A percentile compares a stretch with the other conserved stretches of the same genome.
Evolutionary conservation across 2,888 invertebrate species (phyloP).

Genomic region (Octodonta nipae): DNA sequence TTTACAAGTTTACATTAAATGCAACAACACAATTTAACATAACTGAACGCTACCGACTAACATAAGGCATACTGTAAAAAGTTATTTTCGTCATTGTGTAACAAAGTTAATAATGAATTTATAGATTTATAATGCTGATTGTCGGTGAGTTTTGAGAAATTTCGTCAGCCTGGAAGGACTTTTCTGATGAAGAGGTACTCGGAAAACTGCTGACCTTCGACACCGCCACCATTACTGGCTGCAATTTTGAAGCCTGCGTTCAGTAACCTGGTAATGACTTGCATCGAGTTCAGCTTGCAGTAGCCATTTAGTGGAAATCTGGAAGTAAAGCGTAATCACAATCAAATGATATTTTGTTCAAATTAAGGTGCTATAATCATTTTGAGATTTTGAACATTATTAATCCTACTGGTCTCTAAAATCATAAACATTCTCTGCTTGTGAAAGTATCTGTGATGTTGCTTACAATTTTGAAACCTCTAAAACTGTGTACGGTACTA

Average conservation of each 20-base stretch:
- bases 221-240: conserved; percentile 75
- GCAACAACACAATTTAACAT: background rate
- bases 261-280: conserved; percentile 68
- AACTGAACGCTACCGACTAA: background rate
- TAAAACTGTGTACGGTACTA: too few species aligned
- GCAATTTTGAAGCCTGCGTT: conserved; percentile 66
- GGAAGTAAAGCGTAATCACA: too few species aligned
- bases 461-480: too few species aligned
- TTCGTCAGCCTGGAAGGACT: conserved; percentile 30
- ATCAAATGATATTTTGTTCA: too few species aligned
- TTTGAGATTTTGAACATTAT: too few species aligned
- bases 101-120: background rate
- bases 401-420: too few species aligned
- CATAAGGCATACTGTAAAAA: conserved; percentile 2
- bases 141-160: conserved; percentile 12
- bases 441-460: too few species aligned
- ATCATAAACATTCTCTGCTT: too few species aligned
- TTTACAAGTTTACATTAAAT: background rate
- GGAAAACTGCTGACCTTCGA: conserved; percentile 80
- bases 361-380: too few species aligned
- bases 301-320: conserved; percentile 63
- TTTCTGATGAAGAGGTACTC: conserved; percentile 69
- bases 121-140: conserved; percentile 17
- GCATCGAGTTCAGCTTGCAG: conserved; percentile 79
- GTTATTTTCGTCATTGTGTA: background rate